Evolutionary conservation across 2,888 invertebrate genomes (phyloP), one percentile per base, ranked within the genome.

Genomic region (Macaria liturata): DNA sequence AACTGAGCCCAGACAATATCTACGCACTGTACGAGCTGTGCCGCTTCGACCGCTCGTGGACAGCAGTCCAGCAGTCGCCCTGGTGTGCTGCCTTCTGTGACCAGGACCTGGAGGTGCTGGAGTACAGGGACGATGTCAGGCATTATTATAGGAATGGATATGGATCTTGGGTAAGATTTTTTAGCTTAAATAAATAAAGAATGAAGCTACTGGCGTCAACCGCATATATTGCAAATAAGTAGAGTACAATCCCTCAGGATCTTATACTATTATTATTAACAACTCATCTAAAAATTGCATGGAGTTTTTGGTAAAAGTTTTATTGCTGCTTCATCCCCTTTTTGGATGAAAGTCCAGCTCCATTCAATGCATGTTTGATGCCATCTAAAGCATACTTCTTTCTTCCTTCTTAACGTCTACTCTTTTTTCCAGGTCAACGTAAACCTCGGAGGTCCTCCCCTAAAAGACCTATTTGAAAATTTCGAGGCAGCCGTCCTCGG

Each of bases 81-180:
- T 97, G 97, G 97, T 97, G 97, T 74, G 92, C 94, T 0, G 90
- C 88, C 61, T 97, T 97, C 78, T 93, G 93, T 44, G 92, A 93
- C 49, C 86, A 93, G 1, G 95, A 97, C 65, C 87, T 97, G 3
- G 84, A 93, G 46, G 82, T 96, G 0, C 66, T 97, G 68, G 97
- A 97, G 81, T 97, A 96, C 72, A 92, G 92, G 8, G 95, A 96
- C 69, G 97, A 97, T 76, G 79, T 97, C 39, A 92, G 94, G 59
- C 94, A 95, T 76, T 97, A 94, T 73, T 94, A 96, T 71, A 93
- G 93, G 46, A 88, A 91, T 47, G 88, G 86, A 20, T 83, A 88
- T 61, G 88, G 86, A 0, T 86, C 84, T 49, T 76, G 74, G 84
- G 89, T 88, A 62, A 75, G 80, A 42, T 1, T 20, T 46, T 20